Percentiles rank a stretch among this genome's conserved stretches.
These are phyloP conservation scores for Martes martes DNA, from an alignment of 2,113 vertebrate genomes.

Conservation along the genomic window DNA sequence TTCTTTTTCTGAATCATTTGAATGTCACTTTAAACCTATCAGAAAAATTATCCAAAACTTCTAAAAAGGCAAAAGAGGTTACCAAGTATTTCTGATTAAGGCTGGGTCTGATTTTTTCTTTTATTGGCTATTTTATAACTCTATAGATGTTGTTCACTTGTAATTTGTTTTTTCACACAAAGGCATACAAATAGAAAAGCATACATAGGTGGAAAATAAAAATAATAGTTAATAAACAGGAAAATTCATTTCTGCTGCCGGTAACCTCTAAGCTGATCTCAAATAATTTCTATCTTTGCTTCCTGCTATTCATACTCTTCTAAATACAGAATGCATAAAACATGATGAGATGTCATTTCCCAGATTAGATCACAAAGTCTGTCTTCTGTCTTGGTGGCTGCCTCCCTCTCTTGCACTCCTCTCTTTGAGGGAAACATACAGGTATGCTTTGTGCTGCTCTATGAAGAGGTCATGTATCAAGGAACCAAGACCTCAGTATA, in stretches of 20 bases:
- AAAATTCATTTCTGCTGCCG: background rate
- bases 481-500: background rate
- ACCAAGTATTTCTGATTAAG: background rate
- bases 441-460: background rate
- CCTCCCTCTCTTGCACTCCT: background rate
- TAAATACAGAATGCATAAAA: background rate
- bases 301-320: background rate
- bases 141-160: background rate
- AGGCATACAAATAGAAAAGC: background rate
- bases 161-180: background rate
- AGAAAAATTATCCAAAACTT: background rate
- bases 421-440: background rate
- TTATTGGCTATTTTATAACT: background rate
- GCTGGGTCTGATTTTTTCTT: background rate
- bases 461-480: background rate
- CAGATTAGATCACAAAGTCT: background rate
- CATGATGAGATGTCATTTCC: background rate
- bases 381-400: background rate
- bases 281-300: background rate
- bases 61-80: background rate
- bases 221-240: background rate
- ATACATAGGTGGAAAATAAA: background rate
- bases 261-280: background rate
- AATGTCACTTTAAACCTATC: background rate
- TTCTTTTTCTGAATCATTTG: background rate